These are phyloP conservation scores for Bombus difficillimus DNA, from an alignment of 1,140 invertebrate genomes.

Conservation along the genomic window DNA sequence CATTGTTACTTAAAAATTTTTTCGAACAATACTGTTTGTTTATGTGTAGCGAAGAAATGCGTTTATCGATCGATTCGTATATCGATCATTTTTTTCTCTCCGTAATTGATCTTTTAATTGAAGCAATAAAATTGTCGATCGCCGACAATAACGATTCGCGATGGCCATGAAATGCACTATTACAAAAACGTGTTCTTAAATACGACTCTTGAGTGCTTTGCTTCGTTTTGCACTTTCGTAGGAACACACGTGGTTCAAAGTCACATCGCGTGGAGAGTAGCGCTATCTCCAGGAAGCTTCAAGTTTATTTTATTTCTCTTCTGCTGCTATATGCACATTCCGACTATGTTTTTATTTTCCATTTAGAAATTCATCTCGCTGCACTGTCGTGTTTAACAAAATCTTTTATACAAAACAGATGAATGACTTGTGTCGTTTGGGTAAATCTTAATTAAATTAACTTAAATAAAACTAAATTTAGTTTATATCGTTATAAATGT, in stretches of 20 bases:
- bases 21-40: background rate
- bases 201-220: background rate
- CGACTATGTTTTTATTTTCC: background rate
- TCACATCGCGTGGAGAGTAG: slow-evolving; percentile 9
- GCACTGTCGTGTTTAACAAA: background rate
- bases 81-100: background rate
- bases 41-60: background rate
- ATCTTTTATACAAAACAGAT: too few relatives aligned
- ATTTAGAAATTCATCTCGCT: background rate
- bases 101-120: background rate
- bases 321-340: background rate
- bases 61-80: background rate
- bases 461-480: background rate
- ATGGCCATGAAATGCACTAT: slow-evolving; percentile 20
- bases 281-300: slow-evolving; percentile 37
- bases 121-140: slow-evolving; percentile 5
- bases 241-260: slow-evolving; percentile 35
- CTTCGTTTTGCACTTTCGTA: slow-evolving; percentile 28
- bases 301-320: slow-evolving; percentile 27
- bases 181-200: slow-evolving; percentile 19
- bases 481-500: background rate
- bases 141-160: background rate
- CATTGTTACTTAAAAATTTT: background rate
- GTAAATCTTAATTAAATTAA: background rate
- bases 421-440: too few relatives aligned